phyloP scores from a whole-genome alignment of 1,140 invertebrate species.

The Ruditapes philippinarum region DNA sequence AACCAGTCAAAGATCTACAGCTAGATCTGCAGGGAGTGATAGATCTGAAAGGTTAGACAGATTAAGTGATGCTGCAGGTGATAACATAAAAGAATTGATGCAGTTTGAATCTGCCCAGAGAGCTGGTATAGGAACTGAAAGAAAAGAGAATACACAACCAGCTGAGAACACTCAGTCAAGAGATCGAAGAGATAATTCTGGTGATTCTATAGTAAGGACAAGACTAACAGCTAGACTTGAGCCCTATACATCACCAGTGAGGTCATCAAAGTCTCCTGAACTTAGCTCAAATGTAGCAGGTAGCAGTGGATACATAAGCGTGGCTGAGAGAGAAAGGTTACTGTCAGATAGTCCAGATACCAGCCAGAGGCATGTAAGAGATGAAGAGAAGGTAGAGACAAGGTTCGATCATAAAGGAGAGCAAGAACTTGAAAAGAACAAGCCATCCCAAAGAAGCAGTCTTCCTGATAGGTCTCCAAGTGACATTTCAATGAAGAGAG shows the following conservation, averaged over 20 bases:
- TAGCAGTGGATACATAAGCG: constrained; percentile 22
- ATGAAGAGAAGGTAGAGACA: neutral
- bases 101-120: constrained; percentile 62
- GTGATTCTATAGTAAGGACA: constrained; percentile 30
- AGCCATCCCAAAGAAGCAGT: neutral
- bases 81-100: constrained; percentile 61
- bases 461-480: constrained; percentile 44
- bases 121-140: neutral
- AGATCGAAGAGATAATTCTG: neutral
- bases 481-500: constrained; percentile 58
- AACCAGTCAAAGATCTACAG: constrained; percentile 34
- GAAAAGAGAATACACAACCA: neutral
- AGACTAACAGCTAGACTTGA: constrained; percentile 49
- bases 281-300: neutral
- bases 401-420: neutral
- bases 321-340: constrained; percentile 55
- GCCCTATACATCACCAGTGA: constrained; percentile 15
- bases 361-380: neutral
- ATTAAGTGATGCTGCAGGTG: constrained; percentile 49
- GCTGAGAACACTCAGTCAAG: neutral
- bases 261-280: constrained; percentile 36
- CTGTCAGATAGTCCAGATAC: constrained; percentile 43
- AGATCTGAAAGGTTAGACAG: constrained; percentile 47
- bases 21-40: constrained; percentile 26
- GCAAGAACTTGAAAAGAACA: neutral